Evolutionary conservation across 2,888 invertebrate genomes (phyloP), one percentile per base, ranked within the genome.

Genomic region (Agriopis leucophaearia): DNA sequence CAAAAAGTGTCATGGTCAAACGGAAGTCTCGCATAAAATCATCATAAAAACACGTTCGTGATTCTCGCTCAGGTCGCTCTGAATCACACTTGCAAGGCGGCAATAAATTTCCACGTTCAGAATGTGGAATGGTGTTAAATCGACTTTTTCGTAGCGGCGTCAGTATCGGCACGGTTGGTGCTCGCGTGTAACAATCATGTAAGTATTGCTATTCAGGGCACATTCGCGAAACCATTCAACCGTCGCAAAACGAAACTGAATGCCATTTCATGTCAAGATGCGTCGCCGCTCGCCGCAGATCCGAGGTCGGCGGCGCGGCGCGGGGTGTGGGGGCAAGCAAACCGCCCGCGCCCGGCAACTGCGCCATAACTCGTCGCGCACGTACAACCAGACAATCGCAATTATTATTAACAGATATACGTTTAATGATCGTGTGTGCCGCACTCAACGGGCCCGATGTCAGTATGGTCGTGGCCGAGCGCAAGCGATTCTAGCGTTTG

Each of bases 381-480:
- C 89, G 87, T 89, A 90, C 89, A 83, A 83, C 87, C 90, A 90
- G 91, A 91, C 91, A 91, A 91, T 91, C 89, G 88, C 86, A 92
- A 91, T 92, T 91, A 91, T 90, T 91, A 91, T 91, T 90, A 91
- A 89, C 91, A 88, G 89, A 90, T 89, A 88, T 88, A 90, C 86
- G 88, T 89, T 90, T 90, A 90, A 91, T 90, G 89, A 90, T 88
- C 87, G 88, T 87, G 85, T 87, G 87, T 88, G 86, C 85, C 81
- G 84, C 80, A 78, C 80, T 78, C 81, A 42, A 50, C 59, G 80
- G 79, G 78, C 78, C 77, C 83, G 78, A 80, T 83, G 85, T 81
- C 79, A 82, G 70, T 66, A 70, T 67, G 52, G 65, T 66, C 55
- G 69, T 59, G 67, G 77, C 69, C 74, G 66, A 68, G 78, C 76